Base-by-base conservation (phyloP, 2,888 invertebrate genomes). In the Eudemis profundana region DNA sequence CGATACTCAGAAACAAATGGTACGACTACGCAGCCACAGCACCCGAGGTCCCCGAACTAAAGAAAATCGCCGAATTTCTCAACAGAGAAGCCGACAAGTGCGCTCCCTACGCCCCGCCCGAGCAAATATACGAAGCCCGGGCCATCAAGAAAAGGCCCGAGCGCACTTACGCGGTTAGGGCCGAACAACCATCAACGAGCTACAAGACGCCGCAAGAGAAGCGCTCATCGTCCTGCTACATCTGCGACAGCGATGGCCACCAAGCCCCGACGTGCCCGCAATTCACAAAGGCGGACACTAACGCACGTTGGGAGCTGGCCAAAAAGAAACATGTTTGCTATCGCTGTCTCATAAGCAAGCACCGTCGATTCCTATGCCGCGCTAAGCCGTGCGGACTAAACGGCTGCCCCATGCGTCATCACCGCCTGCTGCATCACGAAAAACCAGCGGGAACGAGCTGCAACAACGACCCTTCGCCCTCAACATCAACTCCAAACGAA, bases 61-160 rank as follows among this genome's bases (percentile, higher is more conserved):
- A 7, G 1, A 38, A 14, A 12, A 7, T 61, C n/a, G 23, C 17
- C 0, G 1, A 23, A 10, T 61, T 59, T 19, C 47, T 59, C 17
- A 33, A 59, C 46, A 17, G 15, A 1, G 59, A 59, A 12, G 59
- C 59, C 10, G 33, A 36, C 29, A 29, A 2, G 29, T 29, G 29
- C 8, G 29, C 29, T 2, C 7, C 29, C 29, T 29, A 29, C 0
- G 29, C 29, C 2, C 29, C 29, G 29, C 29, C 29, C 29, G 29
- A 29, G 10, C 29, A 29, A 29, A 29, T 8, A 29, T 2, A 10
- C 23, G 29, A 7, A 29, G 8, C 29, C 8, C n/a, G n/a, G 27
- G 27, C 7, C 27, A 27, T 27, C 4, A 29, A 29, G 8, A 33
- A 8, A 10, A 4, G 12, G 33, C 33, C 33, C 7, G 33, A 33